Conservation (phyloP, 2,888 invertebrate genomes). For the Erebia palarica region DNA sequence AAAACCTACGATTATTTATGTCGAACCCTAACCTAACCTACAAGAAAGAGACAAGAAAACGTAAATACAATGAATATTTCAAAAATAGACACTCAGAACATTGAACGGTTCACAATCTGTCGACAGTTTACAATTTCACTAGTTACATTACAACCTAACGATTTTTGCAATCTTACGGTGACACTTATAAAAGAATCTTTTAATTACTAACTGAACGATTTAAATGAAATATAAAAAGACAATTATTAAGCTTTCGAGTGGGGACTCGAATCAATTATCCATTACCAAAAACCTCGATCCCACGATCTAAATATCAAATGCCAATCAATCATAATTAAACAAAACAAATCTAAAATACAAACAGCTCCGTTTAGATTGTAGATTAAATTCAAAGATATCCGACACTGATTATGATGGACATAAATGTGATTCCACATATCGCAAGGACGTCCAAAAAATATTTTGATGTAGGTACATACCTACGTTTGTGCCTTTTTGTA, state of each 20-base stretch:
- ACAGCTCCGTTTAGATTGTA: conserved; percentile 18
- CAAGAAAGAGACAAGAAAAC: too few relatives aligned
- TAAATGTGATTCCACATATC: conserved; percentile 21
- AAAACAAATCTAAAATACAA: conserved; percentile 15
- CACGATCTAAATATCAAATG: conserved; percentile 23
- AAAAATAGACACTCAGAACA: too few relatives aligned
- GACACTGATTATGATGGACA: conserved; percentile 30
- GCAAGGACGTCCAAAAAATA: conserved; percentile 30
- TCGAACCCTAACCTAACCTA: too few relatives aligned
- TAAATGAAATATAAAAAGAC: not conserved
- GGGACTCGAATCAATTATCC: not conserved
- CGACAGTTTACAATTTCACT: too few relatives aligned
- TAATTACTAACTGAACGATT: not conserved
- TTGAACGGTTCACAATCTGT: too few relatives aligned
- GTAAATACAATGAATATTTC: too few relatives aligned
- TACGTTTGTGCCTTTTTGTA: conserved; percentile 29
- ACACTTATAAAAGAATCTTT: too few relatives aligned
- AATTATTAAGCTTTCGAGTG: not conserved
- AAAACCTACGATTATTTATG: too few relatives aligned
- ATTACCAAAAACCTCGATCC: not conserved
- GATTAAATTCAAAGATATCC: conserved; percentile 17
- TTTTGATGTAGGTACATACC: conserved; percentile 25
- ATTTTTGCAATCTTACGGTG: too few relatives aligned
- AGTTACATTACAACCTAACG: too few relatives aligned
- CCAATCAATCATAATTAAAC: conserved; percentile 28